Base-by-base conservation (phyloP, 2,113 vertebrate genomes). In the Aix galericulata region DNA sequence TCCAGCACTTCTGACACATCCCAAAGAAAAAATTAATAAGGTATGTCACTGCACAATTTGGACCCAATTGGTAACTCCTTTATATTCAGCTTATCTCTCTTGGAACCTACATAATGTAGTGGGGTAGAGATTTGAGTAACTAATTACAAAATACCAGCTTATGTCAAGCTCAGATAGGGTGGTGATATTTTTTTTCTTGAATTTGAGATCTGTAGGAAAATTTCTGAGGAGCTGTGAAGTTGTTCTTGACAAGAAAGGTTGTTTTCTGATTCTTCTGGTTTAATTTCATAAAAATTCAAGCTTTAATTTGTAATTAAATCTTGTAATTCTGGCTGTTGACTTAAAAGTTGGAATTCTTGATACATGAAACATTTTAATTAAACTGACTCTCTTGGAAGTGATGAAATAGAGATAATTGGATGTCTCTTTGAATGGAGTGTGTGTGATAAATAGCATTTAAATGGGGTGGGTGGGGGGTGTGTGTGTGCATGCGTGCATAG, bases 1-100 rank as follows among this genome's bases (percentile, higher is more conserved):
- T 93, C 99, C 99, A 80, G 98, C 99, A 62, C 98, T 99, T 91
- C 99, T 99, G 96, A 99, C 99, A 66, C 99, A 99, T 98, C 98
- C 99, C 87, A 99, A 99, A 98, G 99, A 99, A 98, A 99, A 99
- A 98, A 99, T 99, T 98, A 99, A 99, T 98, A 99, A 99, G 99
- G 99, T 99, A 97, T 97, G 97, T 94, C 40, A 50, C 38, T 53
- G 13, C 25, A 68, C 29, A 75, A 64, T 2, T 40, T 26, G 34
- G 2, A 26, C 4, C 17, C 1, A 2, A 5, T 13, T 6, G 50
- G 0, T 27, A 12, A 44, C 1, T 23, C 55, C 6, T 78, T 14
- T 7, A 0, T 40, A 0, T 68, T 34, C 60, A 31, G 2, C 36
- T 52, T 10, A 6, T 46, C 13, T 34, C 4, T 8, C 63, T 60